Evolutionary conservation across 1,140 invertebrate genomes (phyloP), one percentile per base, ranked within the genome.

Genomic region (Proctacanthus coquilletti): DNA sequence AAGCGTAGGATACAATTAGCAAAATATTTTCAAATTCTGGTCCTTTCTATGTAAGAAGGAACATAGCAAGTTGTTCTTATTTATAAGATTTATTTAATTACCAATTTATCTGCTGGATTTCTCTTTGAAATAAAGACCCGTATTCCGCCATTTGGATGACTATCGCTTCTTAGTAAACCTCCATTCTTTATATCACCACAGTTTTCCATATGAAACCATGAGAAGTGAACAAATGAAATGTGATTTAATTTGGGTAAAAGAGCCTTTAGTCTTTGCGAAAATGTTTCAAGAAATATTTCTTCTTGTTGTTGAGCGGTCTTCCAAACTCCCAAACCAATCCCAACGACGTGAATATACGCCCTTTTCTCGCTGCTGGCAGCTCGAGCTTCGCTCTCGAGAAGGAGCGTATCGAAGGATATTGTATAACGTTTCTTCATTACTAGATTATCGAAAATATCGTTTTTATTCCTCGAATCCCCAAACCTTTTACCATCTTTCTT

Each of bases 1-100:
- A 75, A 3, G 75, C 70, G 45, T 77, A 78, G 2, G 70, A 75
- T 8, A 75, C 68, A 2, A 78, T 65, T 5, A 77, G 41, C 25
- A 57, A 33, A 43, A 53, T 2, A 44, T 30, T 4, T 14, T 42
- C 5, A 43, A 41, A 29, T 51, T 44, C 1, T 43, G 43, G 43
- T 10, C n/a, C n/a, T n/a, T n/a, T n/a, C n/a, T n/a, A n/a, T n/a
- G n/a, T n/a, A n/a, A n/a, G n/a, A n/a, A n/a, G n/a, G n/a, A n/a
- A n/a, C n/a, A n/a, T n/a, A n/a, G n/a, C n/a, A n/a, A n/a, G n/a
- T n/a, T n/a, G n/a, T n/a, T n/a, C n/a, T n/a, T n/a, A n/a, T n/a
- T n/a, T n/a, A n/a, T n/a, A n/a, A n/a, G n/a, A n/a, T n/a, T n/a
- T n/a, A n/a, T n/a, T n/a, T n/a, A n/a, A n/a, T 9, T 0, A 3